Percentiles rank a stretch among this genome's conserved stretches.
Conservation (phyloP, 2,888 invertebrate genomes). For the Aleiodes alternator region DNA sequence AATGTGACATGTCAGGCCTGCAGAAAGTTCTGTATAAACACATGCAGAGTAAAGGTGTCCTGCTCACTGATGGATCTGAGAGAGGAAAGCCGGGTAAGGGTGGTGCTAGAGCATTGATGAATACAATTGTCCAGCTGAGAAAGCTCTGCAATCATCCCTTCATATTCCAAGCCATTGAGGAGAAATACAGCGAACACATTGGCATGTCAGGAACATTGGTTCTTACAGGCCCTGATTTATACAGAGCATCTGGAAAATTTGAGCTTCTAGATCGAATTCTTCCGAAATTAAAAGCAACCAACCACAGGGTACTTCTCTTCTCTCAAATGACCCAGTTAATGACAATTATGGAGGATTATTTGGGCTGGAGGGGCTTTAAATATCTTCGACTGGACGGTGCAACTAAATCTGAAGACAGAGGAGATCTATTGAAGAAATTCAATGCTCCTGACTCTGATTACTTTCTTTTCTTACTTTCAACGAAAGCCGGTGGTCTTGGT, state of each 20-base stretch:
- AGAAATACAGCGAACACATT: slow-evolving; percentile 95
- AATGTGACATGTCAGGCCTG: slow-evolving; percentile 99
- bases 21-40: slow-evolving; percentile 96
- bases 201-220: slow-evolving; percentile 85
- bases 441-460: slow-evolving; percentile 93
- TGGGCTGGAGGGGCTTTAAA: slow-evolving; percentile 91
- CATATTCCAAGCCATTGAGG: slow-evolving; percentile 99
- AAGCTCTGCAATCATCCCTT: slow-evolving; percentile 99
- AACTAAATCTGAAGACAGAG: slow-evolving; percentile 98
- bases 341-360: slow-evolving; percentile 99
- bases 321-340: slow-evolving; percentile 99
- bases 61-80: slow-evolving; percentile 96
- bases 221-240: slow-evolving; percentile 92
- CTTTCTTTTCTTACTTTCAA: slow-evolving; percentile 97
- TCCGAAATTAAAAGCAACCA: slow-evolving; percentile 94
- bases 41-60: slow-evolving; percentile 97
- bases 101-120: slow-evolving; percentile 98
- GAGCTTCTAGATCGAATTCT: slow-evolving; percentile 97
- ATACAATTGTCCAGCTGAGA: slow-evolving; percentile 98
- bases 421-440: slow-evolving; percentile 93
- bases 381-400: slow-evolving; percentile 98
- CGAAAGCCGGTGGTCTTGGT: slow-evolving; percentile 98
- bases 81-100: slow-evolving; percentile 96
- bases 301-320: slow-evolving; percentile 97
- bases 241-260: slow-evolving; percentile 97